Evolutionary conservation across 2,113 vertebrate species (phyloP), one percentile per base, ranked within the genome.

Genomic region (Thryonomys swinderianus): DNA sequence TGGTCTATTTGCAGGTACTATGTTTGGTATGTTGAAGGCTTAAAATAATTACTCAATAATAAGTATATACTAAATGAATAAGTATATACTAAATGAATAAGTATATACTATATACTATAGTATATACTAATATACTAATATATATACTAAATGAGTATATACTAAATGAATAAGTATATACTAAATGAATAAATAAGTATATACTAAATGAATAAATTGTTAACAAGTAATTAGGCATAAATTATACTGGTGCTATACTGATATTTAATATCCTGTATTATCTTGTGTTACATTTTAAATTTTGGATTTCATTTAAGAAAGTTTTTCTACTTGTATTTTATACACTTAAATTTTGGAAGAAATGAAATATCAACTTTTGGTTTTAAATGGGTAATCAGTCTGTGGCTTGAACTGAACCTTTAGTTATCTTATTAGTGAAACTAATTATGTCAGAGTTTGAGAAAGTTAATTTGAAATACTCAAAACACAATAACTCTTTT

Each of bases 391-490:
- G 34, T 25, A 92, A 23, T 64, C 14, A 90, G 73, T 57, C 34
- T 94, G 51, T 51, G 40, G 21, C 55, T 64, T 85, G 40, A 59
- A 27, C 67, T 94, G 32, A 88, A 40, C 32, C 16, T 76, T 78
- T 3, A 2, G 69, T 90, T 94, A 45, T 61, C 27, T 37, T 37
- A 20, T 71, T 86, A 82, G 67, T 87, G 86, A 91, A 92, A 91
- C 61, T 71, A 87, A 76, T 91, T 95, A 53, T 85, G 34, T 64
- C 32, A 90, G 55, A 61, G 1, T 21, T 45, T 86, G 61, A 87
- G 5, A 14, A 90, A 87, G 51, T 71, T 93, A 25, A 64, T 85
- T 90, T 48, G 53, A 91, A 96, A 86, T 74, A 89, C 3, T 88
- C 40, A 88, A 73, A 81, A 61, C 23, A 67, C 23, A 92, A 40